Evolutionary conservation across 2,113 vertebrate species (phyloP).

Genomic region (Lucifuga dentata): DNA sequence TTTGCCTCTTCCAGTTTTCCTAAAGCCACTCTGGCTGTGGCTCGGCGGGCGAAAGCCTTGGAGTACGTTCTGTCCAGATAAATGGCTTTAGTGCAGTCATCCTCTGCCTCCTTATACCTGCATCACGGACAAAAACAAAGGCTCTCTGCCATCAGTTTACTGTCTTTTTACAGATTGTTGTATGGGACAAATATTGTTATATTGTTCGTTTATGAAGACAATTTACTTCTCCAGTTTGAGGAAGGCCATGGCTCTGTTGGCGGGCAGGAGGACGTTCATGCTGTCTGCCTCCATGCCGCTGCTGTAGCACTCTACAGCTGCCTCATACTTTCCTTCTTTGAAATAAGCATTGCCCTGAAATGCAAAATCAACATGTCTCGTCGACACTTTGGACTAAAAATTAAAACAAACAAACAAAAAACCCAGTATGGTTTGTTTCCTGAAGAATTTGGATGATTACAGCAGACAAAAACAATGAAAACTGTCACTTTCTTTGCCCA

Average conservation of each 20-base stretch:
- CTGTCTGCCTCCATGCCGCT: constrained; percentile 91
- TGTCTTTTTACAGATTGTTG: neutral
- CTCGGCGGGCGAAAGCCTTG: constrained; percentile 95
- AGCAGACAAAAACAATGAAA: no score
- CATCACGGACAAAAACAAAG: neutral
- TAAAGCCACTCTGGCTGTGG: constrained; percentile 88
- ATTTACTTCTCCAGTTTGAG: constrained; percentile 91
- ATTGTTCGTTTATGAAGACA: no score
- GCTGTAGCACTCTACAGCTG: constrained; percentile 92
- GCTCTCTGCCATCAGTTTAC: neutral
- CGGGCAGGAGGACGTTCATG: constrained; percentile 91
- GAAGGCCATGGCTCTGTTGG: constrained; percentile 98
- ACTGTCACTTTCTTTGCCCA: no score
- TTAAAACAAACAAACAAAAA: neutral
- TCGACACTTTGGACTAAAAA: neutral
- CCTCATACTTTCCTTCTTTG: constrained; percentile 94
- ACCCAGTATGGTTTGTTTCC: no score
- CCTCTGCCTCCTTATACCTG: constrained; percentile 92
- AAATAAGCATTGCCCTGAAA: constrained; percentile 95
- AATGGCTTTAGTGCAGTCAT: constrained; percentile 91
- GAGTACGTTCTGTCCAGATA: constrained; percentile 89
- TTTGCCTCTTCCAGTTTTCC: constrained; percentile 88
- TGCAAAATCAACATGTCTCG: neutral
- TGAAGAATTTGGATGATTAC: no score
- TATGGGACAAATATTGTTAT: neutral